Conservation (phyloP, 2,888 invertebrate genomes). For the Steromphala cineraria region DNA sequence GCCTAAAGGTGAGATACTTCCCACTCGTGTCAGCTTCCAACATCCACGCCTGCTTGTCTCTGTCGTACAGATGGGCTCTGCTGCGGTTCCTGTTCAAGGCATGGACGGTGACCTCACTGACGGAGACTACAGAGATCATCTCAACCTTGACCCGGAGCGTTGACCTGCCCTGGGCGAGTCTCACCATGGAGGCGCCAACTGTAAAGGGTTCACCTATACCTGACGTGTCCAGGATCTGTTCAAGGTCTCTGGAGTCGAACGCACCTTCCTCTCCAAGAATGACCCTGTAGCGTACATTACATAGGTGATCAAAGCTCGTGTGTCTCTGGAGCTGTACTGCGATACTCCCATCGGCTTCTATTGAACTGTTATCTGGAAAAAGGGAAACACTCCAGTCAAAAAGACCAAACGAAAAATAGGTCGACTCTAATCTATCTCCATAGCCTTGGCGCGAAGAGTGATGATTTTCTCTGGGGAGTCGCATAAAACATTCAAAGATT, state of each 20-base stretch:
- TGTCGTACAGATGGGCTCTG: constrained; percentile 82
- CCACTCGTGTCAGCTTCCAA: constrained; percentile 87
- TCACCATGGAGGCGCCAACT: constrained; percentile 59
- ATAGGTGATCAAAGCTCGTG: constrained; percentile 88
- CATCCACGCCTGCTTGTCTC: constrained; percentile 89
- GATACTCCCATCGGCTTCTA: constrained; percentile 69
- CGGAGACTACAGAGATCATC: constrained; percentile 84
- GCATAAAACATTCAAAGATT: constrained; percentile 84
- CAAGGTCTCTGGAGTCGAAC: constrained; percentile 67
- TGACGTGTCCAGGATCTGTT: constrained; percentile 66
- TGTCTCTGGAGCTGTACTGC: constrained; percentile 80
- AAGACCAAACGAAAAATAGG: constrained; percentile 86
- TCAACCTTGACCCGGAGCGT: constrained; percentile 83
- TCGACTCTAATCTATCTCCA: constrained; percentile 78
- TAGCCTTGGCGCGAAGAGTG: constrained; percentile 49
- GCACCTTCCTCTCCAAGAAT: constrained; percentile 75
- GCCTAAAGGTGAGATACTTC: constrained; percentile 84
- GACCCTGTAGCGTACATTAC: constrained; percentile 83
- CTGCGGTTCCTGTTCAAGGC: constrained; percentile 53
- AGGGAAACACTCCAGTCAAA: constrained; percentile 86
- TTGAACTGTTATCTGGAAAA: constrained; percentile 65
- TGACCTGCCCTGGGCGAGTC: constrained; percentile 60
- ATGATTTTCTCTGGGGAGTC: constrained; percentile 77
- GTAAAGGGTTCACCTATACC: constrained; percentile 66
- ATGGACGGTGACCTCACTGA: constrained; percentile 79